Conservation (phyloP, 2,797 vertebrate species). For the Nyctalus aviator region DNA sequence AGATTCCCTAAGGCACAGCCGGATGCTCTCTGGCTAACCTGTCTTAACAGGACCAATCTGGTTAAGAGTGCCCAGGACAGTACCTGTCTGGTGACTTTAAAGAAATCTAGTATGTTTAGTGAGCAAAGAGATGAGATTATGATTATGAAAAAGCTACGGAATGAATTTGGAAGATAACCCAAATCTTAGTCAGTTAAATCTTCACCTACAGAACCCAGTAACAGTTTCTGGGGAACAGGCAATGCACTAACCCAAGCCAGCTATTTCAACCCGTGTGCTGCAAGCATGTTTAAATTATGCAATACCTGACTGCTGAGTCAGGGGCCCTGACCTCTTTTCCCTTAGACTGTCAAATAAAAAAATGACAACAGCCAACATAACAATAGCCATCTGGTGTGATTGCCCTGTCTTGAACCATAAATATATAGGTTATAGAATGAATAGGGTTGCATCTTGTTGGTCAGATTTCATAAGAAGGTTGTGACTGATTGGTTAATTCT, state of each 20-base stretch:
- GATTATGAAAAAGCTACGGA: background rate
- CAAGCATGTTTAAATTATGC: background rate
- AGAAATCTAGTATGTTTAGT: background rate
- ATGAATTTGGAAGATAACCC: constrained; percentile 19
- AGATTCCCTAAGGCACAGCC: background rate
- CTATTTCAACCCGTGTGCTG: background rate
- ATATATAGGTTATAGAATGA: background rate
- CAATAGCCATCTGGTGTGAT: background rate
- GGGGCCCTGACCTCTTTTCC: background rate
- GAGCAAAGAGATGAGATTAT: background rate
- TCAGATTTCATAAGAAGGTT: background rate
- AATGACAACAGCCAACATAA: background rate
- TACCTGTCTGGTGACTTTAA: background rate
- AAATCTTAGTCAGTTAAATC: background rate
- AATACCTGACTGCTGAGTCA: background rate
- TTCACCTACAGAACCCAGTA: background rate
- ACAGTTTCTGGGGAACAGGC: background rate
- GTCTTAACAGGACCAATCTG: background rate
- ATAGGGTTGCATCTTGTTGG: background rate
- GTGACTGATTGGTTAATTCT: background rate
- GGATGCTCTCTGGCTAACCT: background rate
- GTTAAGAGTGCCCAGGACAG: background rate
- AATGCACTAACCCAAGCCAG: background rate
- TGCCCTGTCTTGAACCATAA: background rate
- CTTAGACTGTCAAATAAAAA: background rate